These are phyloP conservation scores for Bombyx mandarina DNA, from an alignment of 1,140 invertebrate species.

Conservation along the genomic window DNA sequence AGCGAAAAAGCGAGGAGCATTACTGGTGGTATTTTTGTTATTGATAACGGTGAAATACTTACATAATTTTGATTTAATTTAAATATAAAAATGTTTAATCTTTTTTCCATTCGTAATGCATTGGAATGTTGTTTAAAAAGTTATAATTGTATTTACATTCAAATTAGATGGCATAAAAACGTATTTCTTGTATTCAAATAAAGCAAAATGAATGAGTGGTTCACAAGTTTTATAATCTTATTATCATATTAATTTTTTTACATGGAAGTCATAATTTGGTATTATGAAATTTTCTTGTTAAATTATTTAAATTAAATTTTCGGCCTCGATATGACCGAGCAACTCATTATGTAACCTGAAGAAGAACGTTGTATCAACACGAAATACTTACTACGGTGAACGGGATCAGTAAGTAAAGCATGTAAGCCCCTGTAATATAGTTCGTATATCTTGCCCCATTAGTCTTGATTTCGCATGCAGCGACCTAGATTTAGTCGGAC, in stretches of 20 bases:
- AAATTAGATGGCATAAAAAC: too few species aligned
- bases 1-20: constrained; percentile 85
- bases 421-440: constrained; percentile 35
- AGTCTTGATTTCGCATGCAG: constrained; percentile 45
- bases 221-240: too few species aligned
- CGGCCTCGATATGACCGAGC: too few species aligned
- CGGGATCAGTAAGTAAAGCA: constrained; percentile 26
- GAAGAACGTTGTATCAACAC: constrained; percentile 21
- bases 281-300: too few species aligned
- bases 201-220: too few species aligned
- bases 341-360: not conserved
- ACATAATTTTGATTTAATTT: constrained; percentile 18
- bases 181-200: too few species aligned
- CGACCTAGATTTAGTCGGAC: constrained; percentile 21
- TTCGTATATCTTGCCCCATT: constrained; percentile 32
- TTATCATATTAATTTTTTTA: too few species aligned
- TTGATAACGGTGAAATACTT: constrained; percentile 83
- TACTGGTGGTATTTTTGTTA: constrained; percentile 82
- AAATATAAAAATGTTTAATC: not conserved
- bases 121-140: not conserved
- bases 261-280: too few species aligned
- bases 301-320: too few species aligned
- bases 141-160: not conserved
- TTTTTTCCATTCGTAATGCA: not conserved
- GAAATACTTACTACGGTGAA: constrained; percentile 9